Base-by-base conservation (phyloP, 1,140 invertebrate genomes). In the Heliconius hewitsoni region DNA sequence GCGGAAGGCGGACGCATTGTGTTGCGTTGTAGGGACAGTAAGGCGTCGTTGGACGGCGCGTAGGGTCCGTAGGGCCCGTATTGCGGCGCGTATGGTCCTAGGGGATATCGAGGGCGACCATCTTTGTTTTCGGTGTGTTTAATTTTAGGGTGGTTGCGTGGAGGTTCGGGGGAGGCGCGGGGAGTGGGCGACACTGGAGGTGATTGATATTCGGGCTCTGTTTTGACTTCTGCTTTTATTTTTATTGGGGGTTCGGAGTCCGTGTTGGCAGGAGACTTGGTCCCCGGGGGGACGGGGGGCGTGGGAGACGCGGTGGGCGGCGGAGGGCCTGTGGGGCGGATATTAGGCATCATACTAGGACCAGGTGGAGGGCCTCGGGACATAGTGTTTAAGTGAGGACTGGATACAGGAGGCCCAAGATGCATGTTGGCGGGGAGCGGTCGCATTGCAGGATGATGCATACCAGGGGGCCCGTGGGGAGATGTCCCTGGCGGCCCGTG, bases 31-130 rank as follows among this genome's bases (percentile, higher is more conserved):
- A 66, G 60, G 23, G 60, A 27, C 2, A 27, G 60, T 66, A 66
- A 9, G 11, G 85, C 42, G 85, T 57, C 66, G 39, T 72, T 52
- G 82, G 82, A 57, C 11, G 91, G 91, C 30, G 92, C 92, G 84
- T 94, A 93, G 0, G 94, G 94, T 9, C 93, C 91, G 83, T 93
- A n/a, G 60, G 19, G 92, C 2, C 89, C 92, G 77, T 93, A 94
- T 74, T 95, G 93, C 6, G 94, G 92, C 30, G 93, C 92, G 85
- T 94, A 94, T 0, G 93, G 93, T 8, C 93, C 94, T 8, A 93
- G 86, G 55, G 94, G 93, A 78, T 85, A 94, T 1, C 93, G 87
- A 78, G 91, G 87, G 46, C 89, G 72, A 2, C 89, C 85, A 52
- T 91, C 87, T 81, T 91, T 90, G 81, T 90, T 91, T 76, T 95